Conservation (phyloP, 2,888 invertebrate genomes). For the Strigamia transsilvanica region DNA sequence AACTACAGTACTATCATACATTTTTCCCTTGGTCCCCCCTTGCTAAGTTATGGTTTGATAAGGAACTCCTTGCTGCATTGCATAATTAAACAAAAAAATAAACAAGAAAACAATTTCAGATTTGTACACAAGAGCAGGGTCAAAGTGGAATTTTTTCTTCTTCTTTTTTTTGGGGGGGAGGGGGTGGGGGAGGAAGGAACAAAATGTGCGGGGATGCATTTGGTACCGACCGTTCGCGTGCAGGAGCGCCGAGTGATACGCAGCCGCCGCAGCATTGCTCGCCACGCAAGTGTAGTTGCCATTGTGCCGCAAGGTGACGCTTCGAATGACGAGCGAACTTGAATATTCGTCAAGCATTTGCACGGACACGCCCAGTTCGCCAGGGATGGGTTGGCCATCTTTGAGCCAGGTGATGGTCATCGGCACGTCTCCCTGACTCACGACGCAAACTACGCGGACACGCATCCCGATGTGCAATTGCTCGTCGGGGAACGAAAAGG, state of each 20-base stretch:
- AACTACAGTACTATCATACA: too few species aligned
- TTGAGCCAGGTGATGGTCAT: slow-evolving; percentile 63
- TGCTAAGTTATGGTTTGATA: not conserved
- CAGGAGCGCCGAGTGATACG: slow-evolving; percentile 52
- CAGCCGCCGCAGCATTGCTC: slow-evolving; percentile 53
- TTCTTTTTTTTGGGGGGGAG: not conserved
- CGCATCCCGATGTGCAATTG: slow-evolving; percentile 60
- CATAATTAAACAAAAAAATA: not conserved
- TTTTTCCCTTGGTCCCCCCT: not conserved
- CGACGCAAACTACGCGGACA: slow-evolving; percentile 55
- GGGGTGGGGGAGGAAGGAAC: not conserved
- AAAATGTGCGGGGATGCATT: slow-evolving; percentile 9
- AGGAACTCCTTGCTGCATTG: slow-evolving; percentile 3
- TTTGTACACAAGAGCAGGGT: not conserved
- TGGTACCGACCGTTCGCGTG: slow-evolving; percentile 53
- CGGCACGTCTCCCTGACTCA: slow-evolving; percentile 61
- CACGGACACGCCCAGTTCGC: slow-evolving; percentile 53
- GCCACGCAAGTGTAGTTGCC: slow-evolving; percentile 64
- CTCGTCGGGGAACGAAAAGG: slow-evolving; percentile 58
- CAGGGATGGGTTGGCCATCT: slow-evolving; percentile 61
- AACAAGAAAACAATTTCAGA: not conserved
- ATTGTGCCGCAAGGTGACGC: slow-evolving; percentile 61
- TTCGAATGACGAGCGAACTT: slow-evolving; percentile 62
- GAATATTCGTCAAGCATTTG: slow-evolving; percentile 62
- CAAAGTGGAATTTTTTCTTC: not conserved